Percentiles rank a stretch among this genome's conserved stretches.
These are phyloP conservation scores for Raja brachyura DNA, from an alignment of 2,113 vertebrate genomes.

Conservation along the genomic window DNA sequence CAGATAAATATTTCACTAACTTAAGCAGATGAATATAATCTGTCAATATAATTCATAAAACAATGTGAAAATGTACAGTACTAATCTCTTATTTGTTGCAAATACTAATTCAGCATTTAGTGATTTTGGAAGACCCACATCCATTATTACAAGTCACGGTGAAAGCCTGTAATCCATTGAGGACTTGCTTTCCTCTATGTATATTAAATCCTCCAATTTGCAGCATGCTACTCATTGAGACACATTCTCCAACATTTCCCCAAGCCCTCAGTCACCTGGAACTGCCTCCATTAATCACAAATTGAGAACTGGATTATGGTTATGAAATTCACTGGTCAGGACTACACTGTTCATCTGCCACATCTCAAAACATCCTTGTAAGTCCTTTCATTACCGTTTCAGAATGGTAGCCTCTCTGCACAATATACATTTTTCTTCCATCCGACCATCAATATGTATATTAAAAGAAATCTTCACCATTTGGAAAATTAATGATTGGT, in stretches of 20 bases:
- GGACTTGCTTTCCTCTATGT: background rate
- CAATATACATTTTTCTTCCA: background rate
- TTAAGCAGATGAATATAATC: background rate
- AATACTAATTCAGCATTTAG: background rate
- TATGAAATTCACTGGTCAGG: too few species aligned
- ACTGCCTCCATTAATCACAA: too few species aligned
- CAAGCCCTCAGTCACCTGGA: background rate
- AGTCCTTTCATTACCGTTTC: too few species aligned
- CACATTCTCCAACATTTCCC: background rate
- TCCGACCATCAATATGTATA: background rate
- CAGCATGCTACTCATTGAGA: background rate
- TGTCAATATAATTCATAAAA: background rate
- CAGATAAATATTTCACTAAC: background rate
- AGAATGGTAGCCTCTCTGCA: background rate
- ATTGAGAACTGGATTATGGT: too few species aligned
- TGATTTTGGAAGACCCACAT: background rate
- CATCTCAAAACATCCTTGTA: too few species aligned
- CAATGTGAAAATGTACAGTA: background rate
- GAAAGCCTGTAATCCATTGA: background rate
- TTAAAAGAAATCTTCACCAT: background rate
- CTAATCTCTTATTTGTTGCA: background rate
- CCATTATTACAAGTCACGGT: background rate
- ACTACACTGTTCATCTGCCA: too few species aligned
- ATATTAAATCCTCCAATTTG: background rate
- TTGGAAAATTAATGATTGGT: background rate